A percentile compares a stretch with the other conserved stretches of the same genome.
phyloP scores from a whole-genome alignment of 2,797 vertebrate species.

The Malurus splendens region DNA sequence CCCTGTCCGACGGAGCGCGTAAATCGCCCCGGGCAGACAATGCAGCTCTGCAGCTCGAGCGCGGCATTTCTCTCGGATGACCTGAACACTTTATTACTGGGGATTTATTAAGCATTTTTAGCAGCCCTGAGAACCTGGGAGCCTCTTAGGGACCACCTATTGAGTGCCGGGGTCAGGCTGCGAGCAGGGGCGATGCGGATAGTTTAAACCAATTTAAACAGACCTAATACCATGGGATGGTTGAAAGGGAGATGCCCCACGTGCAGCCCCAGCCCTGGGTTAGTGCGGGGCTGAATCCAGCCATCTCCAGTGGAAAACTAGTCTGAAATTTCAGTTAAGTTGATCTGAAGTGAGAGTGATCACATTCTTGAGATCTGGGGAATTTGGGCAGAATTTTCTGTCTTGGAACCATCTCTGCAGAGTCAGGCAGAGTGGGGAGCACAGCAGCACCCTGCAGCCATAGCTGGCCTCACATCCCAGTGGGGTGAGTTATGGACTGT shows the following conservation, averaged over 20 bases:
- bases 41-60: not conserved
- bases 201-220: conserved; percentile 54
- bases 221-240: not conserved
- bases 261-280: not conserved
- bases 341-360: not conserved
- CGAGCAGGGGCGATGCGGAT: not conserved
- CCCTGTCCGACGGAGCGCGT: not conserved
- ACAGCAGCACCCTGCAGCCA: accelerated
- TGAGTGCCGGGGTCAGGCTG: not conserved
- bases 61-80: not conserved
- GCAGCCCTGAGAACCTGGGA: not conserved
- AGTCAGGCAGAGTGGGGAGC: not conserved
- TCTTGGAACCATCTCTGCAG: not conserved
- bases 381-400: no score
- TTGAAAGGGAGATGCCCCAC: not conserved
- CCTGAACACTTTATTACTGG: conserved; percentile 5
- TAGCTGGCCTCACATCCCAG: accelerated
- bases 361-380: not conserved
- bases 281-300: accelerated
- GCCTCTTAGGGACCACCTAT: conserved; percentile 49
- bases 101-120: conserved; percentile 38
- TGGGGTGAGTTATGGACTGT: accelerated
- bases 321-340: not conserved
- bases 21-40: not conserved
- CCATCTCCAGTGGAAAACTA: not conserved